Base-by-base conservation (phyloP, 2,797 vertebrate genomes). In the Chanos chanos region DNA sequence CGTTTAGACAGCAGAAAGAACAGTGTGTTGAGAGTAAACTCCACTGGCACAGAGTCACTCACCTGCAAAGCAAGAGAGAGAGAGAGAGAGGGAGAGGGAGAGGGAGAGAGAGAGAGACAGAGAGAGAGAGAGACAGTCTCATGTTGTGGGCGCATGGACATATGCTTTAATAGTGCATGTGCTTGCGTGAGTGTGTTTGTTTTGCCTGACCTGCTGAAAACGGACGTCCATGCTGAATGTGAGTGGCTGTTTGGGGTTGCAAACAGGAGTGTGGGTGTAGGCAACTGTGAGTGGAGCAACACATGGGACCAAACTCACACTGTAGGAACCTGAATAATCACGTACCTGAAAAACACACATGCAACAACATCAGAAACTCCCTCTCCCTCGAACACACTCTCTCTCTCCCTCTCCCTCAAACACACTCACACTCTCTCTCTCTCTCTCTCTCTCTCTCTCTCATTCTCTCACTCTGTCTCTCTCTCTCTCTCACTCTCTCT, bases 321-420 rank as follows among this genome's bases (percentile, higher is more conserved):
- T 90, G 72, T 91, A 92, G 58, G 90, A 90, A 7, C 91, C 92
- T 0, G 92, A 94, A 77, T 93, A 93, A 68, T 94, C 92, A 61
- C 86, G 69, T 37, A 92, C 87, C 92, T 95, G n/a, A n/a, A n/a
- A 12, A n/a, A n/a, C n/a, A n/a, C n/a, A n/a, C n/a, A n/a, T 1
- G 68, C 8, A 33, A n/a, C n/a, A n/a, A n/a, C n/a, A n/a, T n/a
- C n/a, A n/a, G n/a, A n/a, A n/a, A n/a, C n/a, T n/a, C n/a, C n/a
- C n/a, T n/a, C n/a, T n/a, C 16, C 58, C n/a, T n/a, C n/a, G n/a
- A n/a, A n/a, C n/a, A n/a, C n/a, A n/a, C n/a, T n/a, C n/a, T n/a
- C n/a, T n/a, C n/a, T n/a, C n/a, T 72, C 33, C 71, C 39, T 54
- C 1, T 50, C 7, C 56, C 2, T 55, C 1, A 21, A 7, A 48